phyloP scores from a whole-genome alignment of 2,888 invertebrate genomes.

The Parnassius apollo region DNA sequence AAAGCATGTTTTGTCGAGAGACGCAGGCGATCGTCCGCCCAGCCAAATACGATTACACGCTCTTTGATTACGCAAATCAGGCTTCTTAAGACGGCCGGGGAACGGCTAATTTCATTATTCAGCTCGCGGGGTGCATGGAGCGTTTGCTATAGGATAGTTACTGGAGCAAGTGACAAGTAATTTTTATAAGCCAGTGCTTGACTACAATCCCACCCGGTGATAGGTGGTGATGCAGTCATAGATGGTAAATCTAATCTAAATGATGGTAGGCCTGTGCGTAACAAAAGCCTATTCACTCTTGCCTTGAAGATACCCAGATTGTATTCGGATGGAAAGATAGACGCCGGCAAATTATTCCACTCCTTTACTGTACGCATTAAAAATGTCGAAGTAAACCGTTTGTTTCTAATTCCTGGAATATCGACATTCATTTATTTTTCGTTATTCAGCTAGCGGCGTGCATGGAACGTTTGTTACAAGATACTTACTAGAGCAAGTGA shows the following conservation, averaged over 20 bases:
- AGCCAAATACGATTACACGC: constrained; percentile 41
- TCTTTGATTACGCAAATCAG: constrained; percentile 74
- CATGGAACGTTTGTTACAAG: constrained; percentile 9
- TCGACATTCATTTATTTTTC: constrained; percentile 32
- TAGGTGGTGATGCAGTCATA: no score
- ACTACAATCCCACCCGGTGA: no score
- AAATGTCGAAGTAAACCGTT: no score
- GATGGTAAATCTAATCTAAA: no score
- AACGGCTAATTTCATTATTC: constrained; percentile 60
- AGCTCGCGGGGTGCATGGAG: constrained; percentile 33
- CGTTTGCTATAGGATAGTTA: constrained; percentile 13
- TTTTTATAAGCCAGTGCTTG: no score
- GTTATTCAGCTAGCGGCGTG: constrained; percentile 47
- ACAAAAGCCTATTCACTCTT: no score
- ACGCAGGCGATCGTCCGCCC: constrained; percentile 27
- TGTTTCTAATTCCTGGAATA: no score
- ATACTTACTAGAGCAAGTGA: constrained; percentile 20
- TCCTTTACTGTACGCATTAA: no score
- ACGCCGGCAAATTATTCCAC: no score
- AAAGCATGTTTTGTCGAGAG: constrained; percentile 22
- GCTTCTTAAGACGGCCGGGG: constrained; percentile 57
- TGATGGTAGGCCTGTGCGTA: no score
- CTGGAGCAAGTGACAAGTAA: constrained; percentile 14
- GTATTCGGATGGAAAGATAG: no score
- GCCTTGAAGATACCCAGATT: no score